Evolutionary conservation across 2,888 invertebrate species (phyloP).

Genomic region (Caenorhabditis uteleia): DNA sequence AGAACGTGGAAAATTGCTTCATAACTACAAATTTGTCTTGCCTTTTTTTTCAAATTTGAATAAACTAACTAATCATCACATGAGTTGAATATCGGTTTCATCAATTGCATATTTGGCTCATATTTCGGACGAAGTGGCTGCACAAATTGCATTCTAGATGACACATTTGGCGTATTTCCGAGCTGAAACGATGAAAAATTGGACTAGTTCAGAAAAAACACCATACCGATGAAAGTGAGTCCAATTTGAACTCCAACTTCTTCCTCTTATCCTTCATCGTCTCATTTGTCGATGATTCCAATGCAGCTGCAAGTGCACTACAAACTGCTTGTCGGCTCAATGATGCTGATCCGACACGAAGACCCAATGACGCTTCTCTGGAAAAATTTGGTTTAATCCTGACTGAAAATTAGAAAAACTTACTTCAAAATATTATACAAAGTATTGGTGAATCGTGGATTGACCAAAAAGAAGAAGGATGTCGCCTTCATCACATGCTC

Average conservation of each 20-base stretch:
- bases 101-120: constrained; percentile 21
- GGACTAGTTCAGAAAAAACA: neutral
- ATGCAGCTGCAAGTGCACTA: constrained; percentile 19
- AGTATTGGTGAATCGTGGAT: constrained; percentile 23
- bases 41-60: neutral
- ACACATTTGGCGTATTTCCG: constrained; percentile 32
- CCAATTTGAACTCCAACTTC: constrained; percentile 25
- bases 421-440: constrained; percentile 29
- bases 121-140: constrained; percentile 39
- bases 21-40: constrained; percentile 14
- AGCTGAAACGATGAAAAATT: constrained; percentile 19
- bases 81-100: constrained; percentile 26
- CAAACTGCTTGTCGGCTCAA: constrained; percentile 22
- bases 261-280: constrained; percentile 5
- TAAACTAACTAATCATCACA: constrained; percentile 11
- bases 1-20: constrained; percentile 47
- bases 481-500: constrained; percentile 24
- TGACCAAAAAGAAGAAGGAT: constrained; percentile 38
- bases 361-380: constrained; percentile 34
- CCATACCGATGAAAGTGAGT: constrained; percentile 19
- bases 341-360: constrained; percentile 18
- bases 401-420: neutral
- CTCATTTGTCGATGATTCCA: constrained; percentile 10
- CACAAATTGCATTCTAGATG: constrained; percentile 42
- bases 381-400: neutral